Base-by-base conservation (phyloP, 2,113 vertebrate genomes). In the Calidris pygmaea region DNA sequence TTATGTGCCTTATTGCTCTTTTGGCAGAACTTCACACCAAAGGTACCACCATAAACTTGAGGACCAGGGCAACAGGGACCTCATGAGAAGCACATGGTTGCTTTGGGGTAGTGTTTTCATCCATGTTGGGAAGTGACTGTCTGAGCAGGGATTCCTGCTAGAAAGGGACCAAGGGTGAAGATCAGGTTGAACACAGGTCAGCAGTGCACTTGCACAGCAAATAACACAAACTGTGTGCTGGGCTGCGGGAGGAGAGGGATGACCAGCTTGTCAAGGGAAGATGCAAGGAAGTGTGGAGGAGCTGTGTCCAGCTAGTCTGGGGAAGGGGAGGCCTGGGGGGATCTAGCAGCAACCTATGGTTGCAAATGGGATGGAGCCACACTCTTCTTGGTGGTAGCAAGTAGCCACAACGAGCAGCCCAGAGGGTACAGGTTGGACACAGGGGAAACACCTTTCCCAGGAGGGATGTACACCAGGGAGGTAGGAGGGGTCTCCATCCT, bases 401-500 rank as follows among this genome's bases (percentile, higher is more conserved):
- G 43, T 48, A 60, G 41, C 14, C 53, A 66, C 58, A 34, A 39
- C 43, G 39, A 66, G 52, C 55, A 93, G 29, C n/a, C 9, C 22
- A 30, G 10, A 22, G 18, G 9, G 11, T 50, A 59, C 10, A 48
- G 17, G 21, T 2, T 50, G 27, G 53, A 65, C 21, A 27, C 0
- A 3, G 32, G 27, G 21, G 13, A 82, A 82, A 53, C 7, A 12
- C 8, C 27, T 65, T 88, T 23, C 22, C n/a, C 9, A 48, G 32
- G 4, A 71, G 32, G 4, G 16, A 32, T 19, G 14, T 66, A 34
- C 14, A 26, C 23, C 27, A 45, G 0, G 0, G 37, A 55, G 27
- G 6, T 21, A 2, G 23, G 4, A 3, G 4, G 4, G 5, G 7
- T 35, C 16, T 80, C 29, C 34, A 30, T 39, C 24, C 50, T 34